These are phyloP conservation scores for Drosophila rufa DNA, from an alignment of 1,140 invertebrate species.

Conservation along the genomic window DNA sequence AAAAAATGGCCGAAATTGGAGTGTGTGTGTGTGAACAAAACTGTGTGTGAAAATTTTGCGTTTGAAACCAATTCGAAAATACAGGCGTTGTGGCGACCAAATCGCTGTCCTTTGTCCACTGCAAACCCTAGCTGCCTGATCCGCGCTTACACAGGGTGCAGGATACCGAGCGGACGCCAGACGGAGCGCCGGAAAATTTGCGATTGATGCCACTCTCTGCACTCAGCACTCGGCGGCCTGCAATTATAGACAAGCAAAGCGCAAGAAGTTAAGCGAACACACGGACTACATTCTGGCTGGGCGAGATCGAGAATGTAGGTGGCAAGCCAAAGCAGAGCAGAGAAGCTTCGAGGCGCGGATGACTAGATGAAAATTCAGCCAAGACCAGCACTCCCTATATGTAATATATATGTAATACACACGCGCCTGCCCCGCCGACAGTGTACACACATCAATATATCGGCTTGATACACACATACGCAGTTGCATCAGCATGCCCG, in stretches of 20 bases:
- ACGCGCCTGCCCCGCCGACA: slow-evolving; percentile 45
- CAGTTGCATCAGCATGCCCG: slow-evolving; percentile 79
- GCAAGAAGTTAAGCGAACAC: slow-evolving; percentile 9
- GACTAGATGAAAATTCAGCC: slow-evolving; percentile 42
- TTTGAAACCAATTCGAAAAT: slow-evolving; percentile 53
- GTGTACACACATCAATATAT: slow-evolving; percentile 46
- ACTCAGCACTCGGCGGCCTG: slow-evolving; percentile 37
- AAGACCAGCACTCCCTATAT: slow-evolving; percentile 45
- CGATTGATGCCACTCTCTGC: slow-evolving; percentile 49
- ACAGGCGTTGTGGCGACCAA: slow-evolving; percentile 23
- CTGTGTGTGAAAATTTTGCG: slow-evolving; percentile 56
- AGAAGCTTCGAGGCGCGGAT: slow-evolving; percentile 13
- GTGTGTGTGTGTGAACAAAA: slow-evolving; percentile 48
- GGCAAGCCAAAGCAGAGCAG: slow-evolving; percentile 5
- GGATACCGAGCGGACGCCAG: neutral
- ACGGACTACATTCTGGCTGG: slow-evolving; percentile 12
- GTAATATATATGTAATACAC: slow-evolving; percentile 49
- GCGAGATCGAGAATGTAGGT: slow-evolving; percentile 35
- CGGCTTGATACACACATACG: slow-evolving; percentile 58
- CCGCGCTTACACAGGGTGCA: neutral
- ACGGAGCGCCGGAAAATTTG: slow-evolving; percentile 26
- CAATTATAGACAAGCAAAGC: slow-evolving; percentile 47
- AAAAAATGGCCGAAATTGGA: slow-evolving; percentile 60
- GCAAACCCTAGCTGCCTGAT: slow-evolving; percentile 13
- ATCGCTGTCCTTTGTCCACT: slow-evolving; percentile 2